phyloP scores from a whole-genome alignment of 2,888 invertebrate genomes.

The Bellardia pandia region DNA sequence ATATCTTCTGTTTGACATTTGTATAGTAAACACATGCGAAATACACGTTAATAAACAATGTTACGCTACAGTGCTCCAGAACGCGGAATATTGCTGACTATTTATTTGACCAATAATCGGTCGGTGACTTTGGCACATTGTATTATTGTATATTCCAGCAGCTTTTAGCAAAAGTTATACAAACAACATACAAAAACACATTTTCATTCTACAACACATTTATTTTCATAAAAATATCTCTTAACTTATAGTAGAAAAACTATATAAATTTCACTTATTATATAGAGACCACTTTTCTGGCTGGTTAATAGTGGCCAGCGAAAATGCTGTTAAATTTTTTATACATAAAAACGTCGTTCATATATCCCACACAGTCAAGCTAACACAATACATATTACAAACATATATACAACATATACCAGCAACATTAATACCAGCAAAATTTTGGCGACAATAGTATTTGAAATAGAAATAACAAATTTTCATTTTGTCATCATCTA shows the following conservation, averaged over 20 bases:
- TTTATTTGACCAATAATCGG: too few species aligned
- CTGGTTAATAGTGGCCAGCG: conserved; percentile 33
- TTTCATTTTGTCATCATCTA: too few species aligned
- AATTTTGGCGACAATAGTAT: not conserved
- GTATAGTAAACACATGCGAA: too few species aligned
- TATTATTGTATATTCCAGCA: not conserved
- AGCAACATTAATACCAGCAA: not conserved
- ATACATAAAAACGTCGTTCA: not conserved
- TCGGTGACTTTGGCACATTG: too few species aligned
- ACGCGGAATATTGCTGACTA: too few species aligned
- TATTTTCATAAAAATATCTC: conserved; percentile 17
- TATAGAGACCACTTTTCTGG: conserved; percentile 33
- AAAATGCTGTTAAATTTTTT: conserved; percentile 21
- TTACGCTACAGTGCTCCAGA: too few species aligned
- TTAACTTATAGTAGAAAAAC: conserved; percentile 33
- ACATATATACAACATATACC: not conserved
- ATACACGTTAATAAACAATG: too few species aligned
- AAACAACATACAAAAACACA: not conserved
- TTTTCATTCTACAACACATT: conserved; percentile 18
- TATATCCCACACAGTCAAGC: not conserved
- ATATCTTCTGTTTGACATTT: too few species aligned
- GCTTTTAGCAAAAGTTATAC: not conserved
- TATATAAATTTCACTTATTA: conserved; percentile 42
- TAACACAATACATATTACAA: not conserved
- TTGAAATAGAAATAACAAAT: too few species aligned